A percentile compares a stretch with the other conserved stretches of the same genome.
Conservation (phyloP, 1,140 invertebrate species). For the Drosophila watanabei region DNA sequence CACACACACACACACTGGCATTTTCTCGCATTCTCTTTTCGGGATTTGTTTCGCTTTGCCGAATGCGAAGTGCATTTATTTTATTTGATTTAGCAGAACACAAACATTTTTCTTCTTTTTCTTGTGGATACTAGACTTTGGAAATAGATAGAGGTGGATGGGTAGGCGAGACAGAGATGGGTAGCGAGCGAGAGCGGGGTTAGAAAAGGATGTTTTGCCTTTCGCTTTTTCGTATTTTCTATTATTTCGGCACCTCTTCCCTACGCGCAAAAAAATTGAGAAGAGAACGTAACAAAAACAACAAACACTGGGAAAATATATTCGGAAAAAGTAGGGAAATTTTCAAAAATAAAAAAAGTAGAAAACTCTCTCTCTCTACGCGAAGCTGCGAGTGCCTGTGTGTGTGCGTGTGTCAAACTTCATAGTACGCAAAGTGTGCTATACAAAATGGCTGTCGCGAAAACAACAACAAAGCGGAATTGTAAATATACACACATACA, state of each 20-base stretch:
- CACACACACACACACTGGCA: constrained; percentile 3
- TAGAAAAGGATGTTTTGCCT: constrained; percentile 36
- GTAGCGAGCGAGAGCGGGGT: constrained; percentile 5
- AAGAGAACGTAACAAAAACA: constrained; percentile 15
- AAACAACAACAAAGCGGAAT: constrained; percentile 80
- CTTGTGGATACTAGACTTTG: constrained; percentile 28
- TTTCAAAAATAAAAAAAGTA: constrained; percentile 43
- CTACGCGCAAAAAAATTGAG: not conserved
- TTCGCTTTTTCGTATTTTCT: constrained; percentile 47
- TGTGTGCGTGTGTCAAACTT: constrained; percentile 54
- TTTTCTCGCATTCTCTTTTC: constrained; percentile 46
- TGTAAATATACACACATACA: constrained; percentile 65
- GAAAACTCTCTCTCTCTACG: constrained; percentile 10
- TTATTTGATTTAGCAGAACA: constrained; percentile 53
- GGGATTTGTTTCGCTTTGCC: constrained; percentile 22
- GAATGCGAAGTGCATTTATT: constrained; percentile 62
- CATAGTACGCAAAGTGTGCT: constrained; percentile 78
- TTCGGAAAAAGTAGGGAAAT: constrained; percentile 69
- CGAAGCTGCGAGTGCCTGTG: not conserved
- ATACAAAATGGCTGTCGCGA: constrained; percentile 79
- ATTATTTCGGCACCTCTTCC: constrained; percentile 43
- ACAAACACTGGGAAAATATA: constrained; percentile 28
- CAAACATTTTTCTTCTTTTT: constrained; percentile 27
- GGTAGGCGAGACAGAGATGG: not conserved
- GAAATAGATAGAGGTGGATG: constrained; percentile 3